A percentile compares a stretch with the other conserved stretches of the same genome.
phyloP scores from a whole-genome alignment of 1,140 invertebrate genomes.

The Chironomus striatipennis region DNA sequence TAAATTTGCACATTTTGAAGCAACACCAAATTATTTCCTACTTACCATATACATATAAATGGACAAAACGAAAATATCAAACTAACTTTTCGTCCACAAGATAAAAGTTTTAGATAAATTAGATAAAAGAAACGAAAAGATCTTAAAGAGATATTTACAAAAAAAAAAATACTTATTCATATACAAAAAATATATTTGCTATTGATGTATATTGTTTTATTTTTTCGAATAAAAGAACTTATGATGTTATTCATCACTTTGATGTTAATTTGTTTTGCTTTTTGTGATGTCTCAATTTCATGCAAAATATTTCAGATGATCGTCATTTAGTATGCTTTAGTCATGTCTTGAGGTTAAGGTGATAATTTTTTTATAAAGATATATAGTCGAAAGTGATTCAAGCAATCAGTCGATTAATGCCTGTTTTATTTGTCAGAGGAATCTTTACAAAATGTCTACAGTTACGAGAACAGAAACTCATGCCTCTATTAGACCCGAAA shows the following conservation, averaged over 20 bases:
- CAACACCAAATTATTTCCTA: no score
- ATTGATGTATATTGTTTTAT: neutral
- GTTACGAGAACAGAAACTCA: neutral
- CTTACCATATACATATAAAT: no score
- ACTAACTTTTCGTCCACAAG: neutral
- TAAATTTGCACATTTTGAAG: no score
- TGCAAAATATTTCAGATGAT: neutral
- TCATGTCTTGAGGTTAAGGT: neutral
- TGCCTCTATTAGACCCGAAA: neutral
- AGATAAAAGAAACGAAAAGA: neutral
- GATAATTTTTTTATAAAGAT: no score
- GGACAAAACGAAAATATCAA: no score
- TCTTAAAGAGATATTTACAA: neutral
- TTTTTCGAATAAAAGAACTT: conserved; percentile 9
- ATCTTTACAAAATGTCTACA: neutral
- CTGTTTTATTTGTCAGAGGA: neutral
- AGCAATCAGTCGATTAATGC: no score
- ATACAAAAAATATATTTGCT: neutral
- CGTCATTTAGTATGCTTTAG: neutral
- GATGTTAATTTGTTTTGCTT: neutral
- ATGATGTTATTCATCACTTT: neutral
- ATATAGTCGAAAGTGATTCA: no score
- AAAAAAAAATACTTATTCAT: neutral
- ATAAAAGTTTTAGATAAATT: neutral
- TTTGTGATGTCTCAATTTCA: neutral